phyloP scores from a whole-genome alignment of 35 echinoderm and acorn worm species.

The Heliocidaris tuberculata region DNA sequence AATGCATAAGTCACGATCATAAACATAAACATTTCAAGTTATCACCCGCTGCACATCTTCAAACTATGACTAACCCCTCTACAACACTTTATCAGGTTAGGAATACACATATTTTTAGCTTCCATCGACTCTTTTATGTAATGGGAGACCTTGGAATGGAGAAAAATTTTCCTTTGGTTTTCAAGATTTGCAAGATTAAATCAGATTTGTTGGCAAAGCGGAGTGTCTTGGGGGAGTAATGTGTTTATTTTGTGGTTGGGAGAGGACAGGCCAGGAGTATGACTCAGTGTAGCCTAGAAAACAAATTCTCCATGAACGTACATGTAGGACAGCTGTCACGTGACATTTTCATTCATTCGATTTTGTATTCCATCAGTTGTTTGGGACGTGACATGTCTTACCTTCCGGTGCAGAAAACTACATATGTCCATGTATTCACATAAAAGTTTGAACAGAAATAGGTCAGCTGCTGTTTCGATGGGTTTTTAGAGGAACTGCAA shows the following conservation, averaged over 20 bases:
- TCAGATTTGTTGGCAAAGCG: background rate
- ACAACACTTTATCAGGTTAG: background rate
- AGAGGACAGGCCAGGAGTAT: background rate
- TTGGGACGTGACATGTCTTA: background rate
- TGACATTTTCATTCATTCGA: background rate
- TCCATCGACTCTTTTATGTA: background rate
- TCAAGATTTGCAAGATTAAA: constrained; percentile 4
- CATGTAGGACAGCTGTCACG: background rate
- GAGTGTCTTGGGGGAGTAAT: background rate
- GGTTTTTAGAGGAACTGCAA: no score
- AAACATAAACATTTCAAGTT: constrained; percentile 6
- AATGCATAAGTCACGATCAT: background rate
- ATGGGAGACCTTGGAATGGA: background rate
- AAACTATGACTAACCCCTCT: background rate
- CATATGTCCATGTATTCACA: background rate
- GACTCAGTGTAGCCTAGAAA: background rate
- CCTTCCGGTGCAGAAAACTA: background rate
- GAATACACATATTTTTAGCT: background rate
- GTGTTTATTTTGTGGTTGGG: background rate
- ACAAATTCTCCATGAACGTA: background rate
- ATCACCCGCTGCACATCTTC: background rate
- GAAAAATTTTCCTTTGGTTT: background rate
- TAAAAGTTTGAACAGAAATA: no score
- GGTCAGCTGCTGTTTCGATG: no score
- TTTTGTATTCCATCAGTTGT: background rate